phyloP scores from a whole-genome alignment of 2,113 vertebrate species.

The Semnornis frantzii region DNA sequence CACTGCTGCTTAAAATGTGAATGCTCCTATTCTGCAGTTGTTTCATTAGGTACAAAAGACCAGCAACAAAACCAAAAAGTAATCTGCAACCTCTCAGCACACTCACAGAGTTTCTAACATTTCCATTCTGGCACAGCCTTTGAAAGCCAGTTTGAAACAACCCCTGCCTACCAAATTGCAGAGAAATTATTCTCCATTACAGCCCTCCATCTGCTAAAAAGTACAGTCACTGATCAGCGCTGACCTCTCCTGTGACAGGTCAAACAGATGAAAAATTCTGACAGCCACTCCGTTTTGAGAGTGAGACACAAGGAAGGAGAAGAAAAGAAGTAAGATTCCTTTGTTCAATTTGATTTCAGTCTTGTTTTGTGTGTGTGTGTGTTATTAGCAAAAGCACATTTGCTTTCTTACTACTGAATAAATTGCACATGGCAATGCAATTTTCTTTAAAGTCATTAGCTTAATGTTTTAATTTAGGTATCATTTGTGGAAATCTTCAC shows the following conservation, averaged over 20 bases:
- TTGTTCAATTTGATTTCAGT: conserved; percentile 6
- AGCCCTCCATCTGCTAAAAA: conserved; percentile 77
- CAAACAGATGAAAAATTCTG: conserved; percentile 77
- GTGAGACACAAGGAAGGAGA: not conserved
- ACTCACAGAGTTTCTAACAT: conserved; percentile 28
- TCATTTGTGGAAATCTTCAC: conserved; percentile 63
- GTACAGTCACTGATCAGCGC: conserved; percentile 71
- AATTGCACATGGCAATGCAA: conserved; percentile 63
- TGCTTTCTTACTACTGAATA: conserved; percentile 38
- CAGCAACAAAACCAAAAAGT: conserved; percentile 36
- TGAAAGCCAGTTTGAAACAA: conserved; percentile 71
- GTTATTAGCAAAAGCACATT: not conserved
- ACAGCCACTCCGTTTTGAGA: conserved; percentile 66
- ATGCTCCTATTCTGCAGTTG: not conserved
- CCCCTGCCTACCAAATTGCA: conserved; percentile 75
- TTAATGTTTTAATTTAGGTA: conserved; percentile 73
- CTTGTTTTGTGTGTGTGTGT: not conserved
- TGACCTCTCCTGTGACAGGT: conserved; percentile 76
- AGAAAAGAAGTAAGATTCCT: not conserved
- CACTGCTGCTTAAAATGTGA: conserved; percentile 37
- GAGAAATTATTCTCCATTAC: conserved; percentile 84
- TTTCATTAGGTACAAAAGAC: conserved; percentile 17
- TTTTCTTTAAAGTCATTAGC: conserved; percentile 71
- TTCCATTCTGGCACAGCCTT: conserved; percentile 52
- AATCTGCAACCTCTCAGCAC: conserved; percentile 51